Percentiles rank a stretch among this genome's conserved stretches.
Conservation (phyloP, 2,113 vertebrate genomes). For the Caloenas nicobarica region DNA sequence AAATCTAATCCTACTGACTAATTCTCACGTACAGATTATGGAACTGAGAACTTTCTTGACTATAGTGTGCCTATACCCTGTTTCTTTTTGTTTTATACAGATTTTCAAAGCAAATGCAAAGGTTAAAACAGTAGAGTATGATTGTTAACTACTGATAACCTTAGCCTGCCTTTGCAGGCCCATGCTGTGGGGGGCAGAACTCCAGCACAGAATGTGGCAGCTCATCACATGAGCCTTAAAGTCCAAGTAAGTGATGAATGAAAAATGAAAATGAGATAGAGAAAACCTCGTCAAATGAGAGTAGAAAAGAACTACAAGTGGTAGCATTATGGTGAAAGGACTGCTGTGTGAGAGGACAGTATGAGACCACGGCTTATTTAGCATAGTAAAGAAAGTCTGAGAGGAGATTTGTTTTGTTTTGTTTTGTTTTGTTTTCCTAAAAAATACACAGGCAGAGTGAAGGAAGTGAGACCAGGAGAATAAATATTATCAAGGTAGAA, state of each 20-base stretch:
- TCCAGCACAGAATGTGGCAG: not conserved
- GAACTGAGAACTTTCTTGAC: not conserved
- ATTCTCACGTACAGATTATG: not conserved
- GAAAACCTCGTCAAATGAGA: not conserved
- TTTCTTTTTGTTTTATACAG: not conserved
- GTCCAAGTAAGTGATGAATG: not conserved
- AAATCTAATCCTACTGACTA: not conserved
- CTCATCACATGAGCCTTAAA: not conserved
- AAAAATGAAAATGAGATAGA: not conserved
- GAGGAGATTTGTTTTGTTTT: slow-evolving; percentile 28
- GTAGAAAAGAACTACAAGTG: not conserved
- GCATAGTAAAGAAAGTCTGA: slow-evolving; percentile 7
- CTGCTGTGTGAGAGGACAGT: not conserved
- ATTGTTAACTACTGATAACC: not conserved
- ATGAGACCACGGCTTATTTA: not conserved
- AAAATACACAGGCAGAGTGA: slow-evolving; percentile 16
- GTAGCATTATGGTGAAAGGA: not conserved
- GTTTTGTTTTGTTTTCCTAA: not conserved
- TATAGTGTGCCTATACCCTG: not conserved
- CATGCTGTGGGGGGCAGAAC: not conserved
- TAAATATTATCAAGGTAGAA: slow-evolving; percentile 15
- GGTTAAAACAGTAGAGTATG: not conserved
- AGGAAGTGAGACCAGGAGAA: slow-evolving; percentile 25
- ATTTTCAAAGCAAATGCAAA: not conserved
- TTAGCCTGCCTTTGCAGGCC: not conserved